Evolutionary conservation across 2,888 invertebrate species (phyloP).

Genomic region (Sericinus montela): DNA sequence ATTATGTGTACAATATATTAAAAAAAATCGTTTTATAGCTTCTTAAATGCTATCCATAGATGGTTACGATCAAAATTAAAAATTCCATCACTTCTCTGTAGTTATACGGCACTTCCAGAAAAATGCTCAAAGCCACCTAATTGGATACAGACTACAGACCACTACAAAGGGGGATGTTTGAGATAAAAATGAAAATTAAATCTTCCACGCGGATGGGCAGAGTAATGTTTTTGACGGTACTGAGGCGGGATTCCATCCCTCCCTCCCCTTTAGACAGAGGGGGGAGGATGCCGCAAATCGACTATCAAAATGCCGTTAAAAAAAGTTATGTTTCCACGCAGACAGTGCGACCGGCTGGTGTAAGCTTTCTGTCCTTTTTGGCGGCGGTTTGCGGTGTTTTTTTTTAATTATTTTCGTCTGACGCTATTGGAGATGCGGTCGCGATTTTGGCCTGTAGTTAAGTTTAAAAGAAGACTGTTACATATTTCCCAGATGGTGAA

Average conservation of each 20-base stretch:
- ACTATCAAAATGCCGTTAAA: conserved; percentile 75
- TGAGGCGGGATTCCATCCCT: conserved; percentile 41
- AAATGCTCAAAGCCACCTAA: conserved; percentile 75
- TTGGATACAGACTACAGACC: conserved; percentile 76
- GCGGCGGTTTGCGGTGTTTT: conserved; percentile 34
- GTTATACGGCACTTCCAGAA: conserved; percentile 54
- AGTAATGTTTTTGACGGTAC: conserved; percentile 79
- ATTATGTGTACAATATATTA: too few species aligned
- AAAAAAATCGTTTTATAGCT: too few species aligned
- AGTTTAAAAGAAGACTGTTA: too few species aligned
- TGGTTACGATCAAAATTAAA: conserved; percentile 58
- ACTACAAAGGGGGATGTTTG: conserved; percentile 79
- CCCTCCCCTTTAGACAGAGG: conserved; percentile 28
- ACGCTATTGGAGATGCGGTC: conserved; percentile 23
- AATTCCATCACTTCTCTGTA: conserved; percentile 70
- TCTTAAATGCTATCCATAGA: too few species aligned
- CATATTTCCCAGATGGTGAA: too few species aligned
- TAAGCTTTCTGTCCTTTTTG: conserved; percentile 44
- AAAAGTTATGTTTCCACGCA: conserved; percentile 61
- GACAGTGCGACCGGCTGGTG: conserved; percentile 57
- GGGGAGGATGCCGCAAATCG: conserved; percentile 71
- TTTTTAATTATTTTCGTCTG: conserved; percentile 38
- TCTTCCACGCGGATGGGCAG: conserved; percentile 77
- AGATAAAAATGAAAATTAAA: conserved; percentile 81
- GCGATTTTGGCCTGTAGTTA: conserved; percentile 6